A percentile compares a stretch with the other conserved stretches of the same genome.
Conservation (phyloP, 2,888 invertebrate species). For the Erebia epiphron region DNA sequence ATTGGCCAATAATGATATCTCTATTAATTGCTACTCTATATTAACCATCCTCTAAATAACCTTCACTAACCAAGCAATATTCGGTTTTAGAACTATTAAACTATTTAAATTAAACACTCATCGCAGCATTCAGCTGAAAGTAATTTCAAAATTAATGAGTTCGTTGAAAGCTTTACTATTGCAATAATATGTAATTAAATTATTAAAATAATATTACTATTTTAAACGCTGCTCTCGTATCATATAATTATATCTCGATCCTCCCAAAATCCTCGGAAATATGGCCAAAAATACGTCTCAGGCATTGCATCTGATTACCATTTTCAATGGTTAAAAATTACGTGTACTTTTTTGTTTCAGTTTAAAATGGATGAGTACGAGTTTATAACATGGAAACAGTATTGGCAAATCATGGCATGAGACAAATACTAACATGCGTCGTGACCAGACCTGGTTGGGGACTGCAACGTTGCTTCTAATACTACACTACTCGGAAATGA, state of each 20-base stretch:
- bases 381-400: slow-evolving; percentile 58
- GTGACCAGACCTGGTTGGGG: slow-evolving; percentile 65
- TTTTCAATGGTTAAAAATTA: no score
- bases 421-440: slow-evolving; percentile 63
- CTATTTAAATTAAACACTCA: not conserved
- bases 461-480: slow-evolving; percentile 60
- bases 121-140: not conserved
- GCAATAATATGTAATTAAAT: not conserved
- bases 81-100: not conserved
- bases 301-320: no score
- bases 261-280: no score
- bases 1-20: not conserved
- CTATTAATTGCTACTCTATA: not conserved
- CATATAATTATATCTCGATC: no score
- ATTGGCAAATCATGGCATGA: slow-evolving; percentile 64
- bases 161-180: not conserved
- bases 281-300: no score
- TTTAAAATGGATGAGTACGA: slow-evolving; percentile 58
- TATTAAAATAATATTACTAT: no score
- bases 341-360: slow-evolving; percentile 60
- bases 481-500: slow-evolving; percentile 64
- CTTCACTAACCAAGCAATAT: slow-evolving; percentile 6
- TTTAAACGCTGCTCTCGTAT: no score
- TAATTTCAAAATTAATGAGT: slow-evolving; percentile 4
- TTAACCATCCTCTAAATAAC: slow-evolving; percentile 12